Conservation (phyloP, 2,888 invertebrate genomes). For the Nematopogon swammerdamellus region DNA sequence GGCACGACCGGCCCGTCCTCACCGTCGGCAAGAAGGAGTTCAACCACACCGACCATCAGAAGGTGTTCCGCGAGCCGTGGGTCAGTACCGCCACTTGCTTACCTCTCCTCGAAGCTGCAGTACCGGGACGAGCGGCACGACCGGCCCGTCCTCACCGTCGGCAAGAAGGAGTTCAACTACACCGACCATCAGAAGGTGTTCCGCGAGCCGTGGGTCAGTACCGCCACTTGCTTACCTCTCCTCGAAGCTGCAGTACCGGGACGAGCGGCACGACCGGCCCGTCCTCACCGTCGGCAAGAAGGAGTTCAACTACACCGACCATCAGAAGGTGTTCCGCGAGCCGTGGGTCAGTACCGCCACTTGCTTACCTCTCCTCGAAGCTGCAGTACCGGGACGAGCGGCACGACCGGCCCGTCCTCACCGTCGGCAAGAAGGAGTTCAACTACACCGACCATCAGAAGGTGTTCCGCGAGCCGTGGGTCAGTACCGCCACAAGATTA, state of each 20-base stretch:
- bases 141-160: slow-evolving; percentile 73
- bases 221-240: no score
- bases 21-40: slow-evolving; percentile 92
- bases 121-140: slow-evolving; percentile 63
- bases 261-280: slow-evolving; percentile 60
- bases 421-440: slow-evolving; percentile 91
- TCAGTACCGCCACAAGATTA: no score
- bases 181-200: slow-evolving; percentile 81
- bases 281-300: slow-evolving; percentile 88
- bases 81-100: no score
- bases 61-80: slow-evolving; percentile 78
- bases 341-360: slow-evolving; percentile 88
- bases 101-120: slow-evolving; percentile 63
- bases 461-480: slow-evolving; percentile 80
- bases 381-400: slow-evolving; percentile 64
- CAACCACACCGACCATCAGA: slow-evolving; percentile 78
- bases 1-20: slow-evolving; percentile 69
- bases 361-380: no score
- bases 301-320: slow-evolving; percentile 81
- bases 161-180: slow-evolving; percentile 90
- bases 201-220: slow-evolving; percentile 78
- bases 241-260: slow-evolving; percentile 66
- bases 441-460: slow-evolving; percentile 79
- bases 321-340: slow-evolving; percentile 77
- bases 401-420: slow-evolving; percentile 70